Evolutionary conservation across 2,113 vertebrate species (phyloP).

Genomic region (Tachysurus fulvidraco): DNA sequence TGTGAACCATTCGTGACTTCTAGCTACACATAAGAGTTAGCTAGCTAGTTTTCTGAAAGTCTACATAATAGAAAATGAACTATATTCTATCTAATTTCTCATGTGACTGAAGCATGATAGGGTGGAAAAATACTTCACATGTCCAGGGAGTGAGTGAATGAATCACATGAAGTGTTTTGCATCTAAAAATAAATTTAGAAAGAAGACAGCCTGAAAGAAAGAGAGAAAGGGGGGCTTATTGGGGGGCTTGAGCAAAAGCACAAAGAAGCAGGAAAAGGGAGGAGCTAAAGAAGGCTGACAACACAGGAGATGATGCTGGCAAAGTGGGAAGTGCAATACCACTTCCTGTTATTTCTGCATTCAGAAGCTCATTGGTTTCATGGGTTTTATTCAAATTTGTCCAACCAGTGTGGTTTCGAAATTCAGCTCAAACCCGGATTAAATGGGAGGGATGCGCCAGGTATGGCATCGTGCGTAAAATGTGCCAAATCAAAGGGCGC

Average conservation of each 20-base stretch:
- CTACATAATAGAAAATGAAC: not conserved
- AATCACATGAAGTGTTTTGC: not conserved
- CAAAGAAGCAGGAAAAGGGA: slow-evolving; percentile 2
- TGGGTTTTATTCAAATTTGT: not conserved
- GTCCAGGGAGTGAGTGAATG: not conserved
- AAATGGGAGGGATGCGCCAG: too few relatives aligned
- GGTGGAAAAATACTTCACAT: not conserved
- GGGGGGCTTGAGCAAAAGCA: not conserved
- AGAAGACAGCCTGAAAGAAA: not conserved
- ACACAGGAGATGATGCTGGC: slow-evolving; percentile 46
- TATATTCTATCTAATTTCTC: not conserved
- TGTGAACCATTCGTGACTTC: not conserved
- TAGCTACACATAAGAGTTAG: too few relatives aligned
- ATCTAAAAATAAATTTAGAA: not conserved
- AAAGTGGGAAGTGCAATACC: slow-evolving; percentile 36
- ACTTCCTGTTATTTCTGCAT: slow-evolving; percentile 51
- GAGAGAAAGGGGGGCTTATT: not conserved
- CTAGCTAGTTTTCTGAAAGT: too few relatives aligned
- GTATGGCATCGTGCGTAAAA: too few relatives aligned
- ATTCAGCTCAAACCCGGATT: not conserved
- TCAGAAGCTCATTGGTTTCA: slow-evolving; percentile 18
- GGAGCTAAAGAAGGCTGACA: slow-evolving; percentile 2
- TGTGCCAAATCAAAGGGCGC: too few relatives aligned
- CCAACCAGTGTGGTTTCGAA: not conserved
- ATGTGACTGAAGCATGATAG: not conserved